These are phyloP conservation scores for Ellobius talpinus DNA, from an alignment of 2,113 vertebrate genomes.

Conservation along the genomic window DNA sequence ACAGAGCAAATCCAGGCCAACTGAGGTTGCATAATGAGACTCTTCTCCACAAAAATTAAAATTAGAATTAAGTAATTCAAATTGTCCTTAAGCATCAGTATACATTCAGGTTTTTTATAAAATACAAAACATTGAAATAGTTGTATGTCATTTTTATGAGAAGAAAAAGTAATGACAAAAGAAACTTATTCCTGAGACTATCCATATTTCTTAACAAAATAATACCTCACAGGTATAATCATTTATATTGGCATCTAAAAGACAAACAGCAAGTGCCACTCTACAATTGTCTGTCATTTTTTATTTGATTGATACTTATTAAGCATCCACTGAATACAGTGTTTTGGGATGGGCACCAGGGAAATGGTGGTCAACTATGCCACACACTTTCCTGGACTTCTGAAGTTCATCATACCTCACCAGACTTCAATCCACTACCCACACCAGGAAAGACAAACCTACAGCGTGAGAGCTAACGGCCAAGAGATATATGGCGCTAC, in stretches of 20 bases:
- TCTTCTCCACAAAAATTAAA: neutral
- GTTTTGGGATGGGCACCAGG: neutral
- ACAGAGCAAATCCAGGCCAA: neutral
- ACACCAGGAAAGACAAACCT: slow-evolving; percentile 13
- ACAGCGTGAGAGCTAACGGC: neutral
- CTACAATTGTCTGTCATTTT: neutral
- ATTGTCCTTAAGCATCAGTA: slow-evolving; percentile 42
- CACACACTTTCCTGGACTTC: neutral
- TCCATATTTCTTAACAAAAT: slow-evolving; percentile 20
- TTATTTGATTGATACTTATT: slow-evolving; percentile 40
- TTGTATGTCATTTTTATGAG: neutral
- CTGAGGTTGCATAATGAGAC: neutral
- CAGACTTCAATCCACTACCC: neutral
- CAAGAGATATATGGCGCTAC: slow-evolving; percentile 43
- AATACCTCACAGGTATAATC: neutral
- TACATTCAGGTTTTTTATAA: neutral
- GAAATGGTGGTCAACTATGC: neutral
- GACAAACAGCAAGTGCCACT: neutral
- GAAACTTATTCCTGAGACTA: neutral
- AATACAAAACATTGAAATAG: neutral
- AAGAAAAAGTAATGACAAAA: slow-evolving; percentile 18
- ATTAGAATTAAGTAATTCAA: neutral
- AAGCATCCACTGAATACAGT: neutral
- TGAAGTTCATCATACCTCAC: neutral
- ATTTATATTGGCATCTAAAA: neutral